Percentiles rank a stretch among this genome's conserved stretches.
Evolutionary conservation across 2,888 invertebrate genomes (phyloP).

Genomic region (Heterodera filipjevi): DNA sequence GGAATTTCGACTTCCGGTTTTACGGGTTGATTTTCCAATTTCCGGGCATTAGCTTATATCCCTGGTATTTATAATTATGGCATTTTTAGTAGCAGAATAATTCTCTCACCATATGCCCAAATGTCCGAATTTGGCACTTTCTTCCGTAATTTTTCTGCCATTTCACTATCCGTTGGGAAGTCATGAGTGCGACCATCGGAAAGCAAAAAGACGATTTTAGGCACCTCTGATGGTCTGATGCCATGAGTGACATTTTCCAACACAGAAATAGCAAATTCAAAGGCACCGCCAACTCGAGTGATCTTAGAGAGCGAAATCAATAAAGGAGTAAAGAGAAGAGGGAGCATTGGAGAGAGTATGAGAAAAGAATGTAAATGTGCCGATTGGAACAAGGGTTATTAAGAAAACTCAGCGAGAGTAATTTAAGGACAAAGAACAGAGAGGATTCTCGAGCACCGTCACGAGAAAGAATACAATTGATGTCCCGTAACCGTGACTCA

Average conservation of each 20-base stretch:
- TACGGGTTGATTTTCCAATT: too few relatives aligned
- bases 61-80: too few relatives aligned
- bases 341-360: too few relatives aligned
- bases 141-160: conserved; percentile 51
- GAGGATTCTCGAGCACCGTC: too few relatives aligned
- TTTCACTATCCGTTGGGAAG: conserved; percentile 60
- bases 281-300: conserved; percentile 62
- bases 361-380: too few relatives aligned
- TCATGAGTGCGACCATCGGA: conserved; percentile 65
- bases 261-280: conserved; percentile 55
- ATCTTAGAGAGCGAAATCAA: conserved; percentile 36
- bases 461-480: too few relatives aligned
- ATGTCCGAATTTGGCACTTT: conserved; percentile 56
- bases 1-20: too few relatives aligned
- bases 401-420: too few relatives aligned
- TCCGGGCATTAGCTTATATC: too few relatives aligned
- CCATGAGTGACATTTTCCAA: conserved; percentile 55
- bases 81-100: not conserved
- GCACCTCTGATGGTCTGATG: conserved; percentile 56
- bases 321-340: too few relatives aligned
- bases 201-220: conserved; percentile 61
- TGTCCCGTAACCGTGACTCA: not conserved
- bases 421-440: too few relatives aligned
- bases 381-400: too few relatives aligned
- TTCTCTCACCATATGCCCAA: conserved; percentile 58